Base-by-base conservation (phyloP, 2,113 vertebrate species). In the Columba livia region DNA sequence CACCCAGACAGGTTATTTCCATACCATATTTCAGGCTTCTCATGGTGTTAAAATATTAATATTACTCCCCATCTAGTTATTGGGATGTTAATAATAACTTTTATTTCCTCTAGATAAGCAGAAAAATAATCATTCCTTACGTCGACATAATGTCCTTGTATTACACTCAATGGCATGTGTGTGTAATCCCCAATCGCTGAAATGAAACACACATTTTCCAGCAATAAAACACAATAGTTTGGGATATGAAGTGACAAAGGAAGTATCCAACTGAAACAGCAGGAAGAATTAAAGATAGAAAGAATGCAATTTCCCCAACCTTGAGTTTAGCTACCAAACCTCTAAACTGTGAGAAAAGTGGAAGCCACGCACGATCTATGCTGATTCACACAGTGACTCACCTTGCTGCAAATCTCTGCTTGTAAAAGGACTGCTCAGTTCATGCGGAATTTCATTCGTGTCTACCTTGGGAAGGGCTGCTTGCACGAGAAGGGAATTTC, bases 161-260 rank as follows among this genome's bases (percentile, higher is more conserved):
- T 92, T 90, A 64, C 23, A 88, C 40, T 79, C 87, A 73, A 74
- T 65, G 26, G 36, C 25, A 87, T 32, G 10, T 70, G 38, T 69
- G 21, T 53, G 38, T 70, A 90, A 83, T 95, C 72, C 51, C 81
- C 25, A 78, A 1, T 38, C 15, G 1, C 9, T 90, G 64, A 96
- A 94, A 86, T 15, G 64, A 88, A 96, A 88, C 88, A 96, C 50
- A 78, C 67, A 84, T 92, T 96, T 97, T 94, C 88, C 91, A 95
- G 93, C 58, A 95, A 92, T 93, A 93, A 90, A 95, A 83, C 90
- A 86, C 79, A 89, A 61, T 89, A 87, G 62, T 90, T 82, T 88
- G 86, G 77, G 92, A 94, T 96, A 94, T 79, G 72, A 95, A 90
- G 79, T 93, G 69, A 93, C 93, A 95, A 95, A 94, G 61, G 70